A percentile compares a stretch with the other conserved stretches of the same genome.
phyloP scores from a whole-genome alignment of 2,888 invertebrate genomes.

The Netelia fuscicornis region DNA sequence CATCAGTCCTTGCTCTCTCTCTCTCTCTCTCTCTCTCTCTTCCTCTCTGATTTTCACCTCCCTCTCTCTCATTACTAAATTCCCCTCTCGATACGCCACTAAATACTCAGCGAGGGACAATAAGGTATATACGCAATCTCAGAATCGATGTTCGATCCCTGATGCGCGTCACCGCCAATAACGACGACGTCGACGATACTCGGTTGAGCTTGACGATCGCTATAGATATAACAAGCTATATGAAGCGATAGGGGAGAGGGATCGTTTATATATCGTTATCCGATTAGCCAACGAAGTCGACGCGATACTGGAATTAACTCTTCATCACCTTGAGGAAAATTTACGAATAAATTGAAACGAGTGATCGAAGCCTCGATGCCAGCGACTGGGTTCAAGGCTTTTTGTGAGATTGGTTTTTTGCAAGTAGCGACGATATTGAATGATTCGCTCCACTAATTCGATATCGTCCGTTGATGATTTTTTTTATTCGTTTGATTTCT shows the following conservation, averaged over 20 bases:
- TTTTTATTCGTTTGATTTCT: neutral
- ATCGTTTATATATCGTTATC: constrained; percentile 6
- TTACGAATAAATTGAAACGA: constrained; percentile 42
- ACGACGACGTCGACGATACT: constrained; percentile 6
- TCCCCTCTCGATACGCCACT: neutral
- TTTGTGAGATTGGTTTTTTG: neutral
- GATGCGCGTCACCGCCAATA: constrained; percentile 12
- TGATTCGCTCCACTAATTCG: neutral
- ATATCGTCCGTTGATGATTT: neutral
- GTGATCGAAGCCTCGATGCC: constrained; percentile 10
- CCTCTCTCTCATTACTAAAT: constrained; percentile 18
- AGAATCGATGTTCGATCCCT: constrained; percentile 9
- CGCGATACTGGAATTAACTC: constrained; percentile 26
- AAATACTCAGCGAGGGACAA: neutral
- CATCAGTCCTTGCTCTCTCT: constrained; percentile 2
- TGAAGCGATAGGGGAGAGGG: neutral
- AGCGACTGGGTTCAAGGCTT: neutral
- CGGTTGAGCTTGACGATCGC: neutral
- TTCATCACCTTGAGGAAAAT: constrained; percentile 35
- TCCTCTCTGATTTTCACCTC: neutral
- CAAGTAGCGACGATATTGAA: neutral
- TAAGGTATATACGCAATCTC: constrained; percentile 1
- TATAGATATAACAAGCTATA: neutral
- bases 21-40: constrained; percentile 6
- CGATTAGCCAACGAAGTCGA: constrained; percentile 41